These are phyloP conservation scores for Catharus fuscescens DNA, from an alignment of 2,113 vertebrate genomes.

Conservation along the genomic window DNA sequence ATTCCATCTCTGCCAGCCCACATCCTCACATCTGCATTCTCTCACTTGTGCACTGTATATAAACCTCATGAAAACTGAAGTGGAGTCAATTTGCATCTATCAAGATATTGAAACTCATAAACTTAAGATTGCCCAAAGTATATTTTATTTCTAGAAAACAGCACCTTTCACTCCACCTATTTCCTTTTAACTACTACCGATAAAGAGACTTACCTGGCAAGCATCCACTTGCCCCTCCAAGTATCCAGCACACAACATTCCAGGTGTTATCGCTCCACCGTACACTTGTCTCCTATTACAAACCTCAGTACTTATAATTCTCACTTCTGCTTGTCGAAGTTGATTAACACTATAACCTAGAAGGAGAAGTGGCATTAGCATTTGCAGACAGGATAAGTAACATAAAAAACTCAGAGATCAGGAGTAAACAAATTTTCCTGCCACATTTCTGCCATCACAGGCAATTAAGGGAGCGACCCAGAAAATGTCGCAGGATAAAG, in stretches of 20 bases:
- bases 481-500: background rate
- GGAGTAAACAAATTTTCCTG: background rate
- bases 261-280: constrained; percentile 71
- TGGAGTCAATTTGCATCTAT: background rate
- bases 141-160: background rate
- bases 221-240: constrained; percentile 87
- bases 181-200: background rate
- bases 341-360: constrained; percentile 73
- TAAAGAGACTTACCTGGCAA: constrained; percentile 83
- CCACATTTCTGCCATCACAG: background rate
- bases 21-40: background rate
- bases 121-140: background rate
- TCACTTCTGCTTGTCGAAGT: constrained; percentile 87
- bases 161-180: background rate
- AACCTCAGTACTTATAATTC: constrained; percentile 84
- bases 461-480: background rate
- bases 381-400: background rate
- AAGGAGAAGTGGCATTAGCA: constrained; percentile 22
- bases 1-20: background rate
- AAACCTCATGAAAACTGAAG: background rate
- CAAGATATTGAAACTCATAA: background rate
- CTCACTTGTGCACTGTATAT: background rate
- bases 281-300: constrained; percentile 79
- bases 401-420: background rate
- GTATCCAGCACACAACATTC: constrained; percentile 91